Evolutionary conservation across 2,113 vertebrate genomes (phyloP), one percentile per base, ranked within the genome.

Genomic region (Nothobranchius furzeri): DNA sequence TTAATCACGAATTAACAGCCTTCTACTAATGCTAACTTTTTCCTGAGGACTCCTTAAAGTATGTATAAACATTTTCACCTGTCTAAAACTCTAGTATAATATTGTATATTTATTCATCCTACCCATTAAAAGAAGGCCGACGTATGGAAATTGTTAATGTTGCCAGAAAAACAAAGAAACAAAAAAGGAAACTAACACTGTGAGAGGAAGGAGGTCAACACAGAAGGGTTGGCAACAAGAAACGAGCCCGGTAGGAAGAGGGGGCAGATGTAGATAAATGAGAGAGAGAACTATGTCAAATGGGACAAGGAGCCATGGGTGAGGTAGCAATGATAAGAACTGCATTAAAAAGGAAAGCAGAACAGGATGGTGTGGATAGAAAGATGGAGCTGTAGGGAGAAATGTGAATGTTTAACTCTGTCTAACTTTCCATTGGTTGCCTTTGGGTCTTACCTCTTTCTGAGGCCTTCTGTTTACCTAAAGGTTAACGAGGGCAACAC

Each of bases 351-450:
- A 37, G n/a, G 15, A 45, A 12, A 35, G 62, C 43, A 53, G 51
- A 24, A 73, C 17, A 3, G 35, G 42, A 57, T 67, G 37, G 51
- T 45, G 57, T 43, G 14, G 25, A 36, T 25, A 54, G 64, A 56
- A 54, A 60, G 6, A 12, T 30, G 40, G 70, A 71, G 71, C 78
- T 73, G 71, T 13, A 54, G 64, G 62, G 52, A 53, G 60, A 59
- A 47, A 20, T 49, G 73, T 85, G 73, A 87, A 88, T 87, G 83
- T 87, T 88, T 86, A 80, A 86, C 64, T 69, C 25, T 82, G 78
- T 88, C 85, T 85, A 55, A 61, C 68, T 79, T 88, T 83, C 81
- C 86, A 68, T 73, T 62, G 42, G 24, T 60, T 68, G 73, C 47
- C 68, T n/a, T 58, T 62, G 62, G 78, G 60, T 55, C 13, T 13